Conservation (phyloP, 2,888 invertebrate genomes). For the Tortricodes alternella region DNA sequence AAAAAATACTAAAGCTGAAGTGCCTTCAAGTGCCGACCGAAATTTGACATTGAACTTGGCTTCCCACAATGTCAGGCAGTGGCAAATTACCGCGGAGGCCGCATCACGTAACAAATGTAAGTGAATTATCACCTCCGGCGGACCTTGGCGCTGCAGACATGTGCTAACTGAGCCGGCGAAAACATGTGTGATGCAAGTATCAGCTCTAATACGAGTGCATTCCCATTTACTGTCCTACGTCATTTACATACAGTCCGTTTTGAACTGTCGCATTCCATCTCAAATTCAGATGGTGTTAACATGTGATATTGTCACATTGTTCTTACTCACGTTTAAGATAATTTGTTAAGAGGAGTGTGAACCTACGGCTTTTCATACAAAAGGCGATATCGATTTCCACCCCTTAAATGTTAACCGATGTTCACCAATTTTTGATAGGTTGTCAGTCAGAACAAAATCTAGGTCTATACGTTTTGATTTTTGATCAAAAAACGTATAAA, state of each 20-base stretch:
- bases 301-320: not conserved
- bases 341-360: no score
- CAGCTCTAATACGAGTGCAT: not conserved
- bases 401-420: no score
- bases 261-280: not conserved
- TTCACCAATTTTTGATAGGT: no score
- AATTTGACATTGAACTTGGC: constrained; percentile 39
- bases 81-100: constrained; percentile 34
- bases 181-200: constrained; percentile 19
- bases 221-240: not conserved
- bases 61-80: constrained; percentile 27
- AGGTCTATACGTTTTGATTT: no score
- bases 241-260: not conserved
- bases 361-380: no score
- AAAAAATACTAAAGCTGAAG: not conserved
- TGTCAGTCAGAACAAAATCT: no score
- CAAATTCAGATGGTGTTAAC: not conserved
- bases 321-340: no score
- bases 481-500: no score
- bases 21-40: no score
- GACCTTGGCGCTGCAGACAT: constrained; percentile 33
- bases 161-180: constrained; percentile 41
- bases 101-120: constrained; percentile 40
- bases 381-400: no score
- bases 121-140: constrained; percentile 52